Percentiles rank a stretch among this genome's conserved stretches.
phyloP scores from a whole-genome alignment of 2,888 invertebrate species.

The Melangyna quadrimaculata region DNA sequence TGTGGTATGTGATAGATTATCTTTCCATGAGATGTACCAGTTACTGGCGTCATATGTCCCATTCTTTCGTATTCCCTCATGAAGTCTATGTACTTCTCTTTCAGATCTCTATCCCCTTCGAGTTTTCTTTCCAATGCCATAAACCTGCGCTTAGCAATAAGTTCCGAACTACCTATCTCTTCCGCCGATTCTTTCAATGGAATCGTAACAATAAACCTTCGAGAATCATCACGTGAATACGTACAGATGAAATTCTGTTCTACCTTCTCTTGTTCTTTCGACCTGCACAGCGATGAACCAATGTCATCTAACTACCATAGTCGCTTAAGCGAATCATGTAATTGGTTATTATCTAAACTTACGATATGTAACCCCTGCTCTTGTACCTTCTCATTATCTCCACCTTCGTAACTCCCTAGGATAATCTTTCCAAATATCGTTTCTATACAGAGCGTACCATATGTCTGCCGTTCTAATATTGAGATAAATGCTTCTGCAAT shows the following conservation, averaged over 20 bases:
- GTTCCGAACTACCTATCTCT: constrained; percentile 1
- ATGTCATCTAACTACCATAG: background rate
- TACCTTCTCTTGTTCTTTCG: constrained; percentile 5
- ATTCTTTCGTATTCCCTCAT: background rate
- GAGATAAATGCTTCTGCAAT: no score
- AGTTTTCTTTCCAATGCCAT: background rate
- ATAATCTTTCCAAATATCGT: background rate
- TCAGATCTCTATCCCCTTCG: background rate
- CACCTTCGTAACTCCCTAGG: background rate
- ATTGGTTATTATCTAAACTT: background rate
- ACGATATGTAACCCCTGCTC: background rate
- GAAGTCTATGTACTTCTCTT: background rate
- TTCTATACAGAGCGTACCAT: no score
- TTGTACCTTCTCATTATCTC: background rate
- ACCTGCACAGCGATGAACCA: background rate
- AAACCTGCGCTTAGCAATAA: background rate
- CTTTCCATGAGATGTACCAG: no score
- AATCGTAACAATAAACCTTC: background rate
- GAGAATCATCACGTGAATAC: background rate
- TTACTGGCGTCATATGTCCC: background rate
- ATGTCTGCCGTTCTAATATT: no score
- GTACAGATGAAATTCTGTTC: constrained; percentile 1
- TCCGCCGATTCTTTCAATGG: background rate
- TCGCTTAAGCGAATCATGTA: background rate
- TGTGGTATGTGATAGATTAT: no score